Percentiles rank a stretch among this genome's conserved stretches.
Conservation (phyloP, 2,888 invertebrate species). For the Loripinus fragilis region DNA sequence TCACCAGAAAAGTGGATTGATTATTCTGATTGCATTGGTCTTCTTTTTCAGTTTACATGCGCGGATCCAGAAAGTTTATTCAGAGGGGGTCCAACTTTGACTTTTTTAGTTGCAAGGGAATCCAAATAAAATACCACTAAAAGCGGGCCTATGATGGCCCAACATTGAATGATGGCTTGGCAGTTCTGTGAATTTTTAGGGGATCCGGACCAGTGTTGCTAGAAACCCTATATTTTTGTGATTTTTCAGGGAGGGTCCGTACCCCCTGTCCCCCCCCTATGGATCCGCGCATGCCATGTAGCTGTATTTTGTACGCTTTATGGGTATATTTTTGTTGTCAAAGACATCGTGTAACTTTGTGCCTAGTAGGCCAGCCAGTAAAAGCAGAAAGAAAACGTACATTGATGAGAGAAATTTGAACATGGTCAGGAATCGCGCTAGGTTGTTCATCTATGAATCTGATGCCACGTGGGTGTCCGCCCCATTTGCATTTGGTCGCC, state of each 20-base stretch:
- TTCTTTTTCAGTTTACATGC: no score
- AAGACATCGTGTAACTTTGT: background rate
- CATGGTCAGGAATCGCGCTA: background rate
- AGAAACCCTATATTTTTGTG: no score
- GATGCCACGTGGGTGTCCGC: constrained; percentile 55
- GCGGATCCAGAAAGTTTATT: no score
- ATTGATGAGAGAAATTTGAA: background rate
- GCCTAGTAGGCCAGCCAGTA: background rate
- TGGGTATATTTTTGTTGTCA: constrained; percentile 31
- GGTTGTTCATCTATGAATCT: background rate
- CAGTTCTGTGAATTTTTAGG: no score
- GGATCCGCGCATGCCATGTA: constrained; percentile 36
- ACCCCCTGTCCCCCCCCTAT: constrained; percentile 44
- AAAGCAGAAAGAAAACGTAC: no score
- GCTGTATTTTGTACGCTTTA: constrained; percentile 18
- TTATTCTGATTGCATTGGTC: constrained; percentile 54
- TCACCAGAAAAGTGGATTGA: constrained; percentile 60
- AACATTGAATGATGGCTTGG: no score
- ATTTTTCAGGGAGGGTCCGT: no score
- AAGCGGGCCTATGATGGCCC: no score
- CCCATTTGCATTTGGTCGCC: constrained; percentile 51
- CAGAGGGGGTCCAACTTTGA: no score
- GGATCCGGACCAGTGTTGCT: no score
- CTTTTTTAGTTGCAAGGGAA: no score
- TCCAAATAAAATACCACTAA: no score